phyloP scores from a whole-genome alignment of 2,888 invertebrate genomes.

The Conchocele bisecta region DNA sequence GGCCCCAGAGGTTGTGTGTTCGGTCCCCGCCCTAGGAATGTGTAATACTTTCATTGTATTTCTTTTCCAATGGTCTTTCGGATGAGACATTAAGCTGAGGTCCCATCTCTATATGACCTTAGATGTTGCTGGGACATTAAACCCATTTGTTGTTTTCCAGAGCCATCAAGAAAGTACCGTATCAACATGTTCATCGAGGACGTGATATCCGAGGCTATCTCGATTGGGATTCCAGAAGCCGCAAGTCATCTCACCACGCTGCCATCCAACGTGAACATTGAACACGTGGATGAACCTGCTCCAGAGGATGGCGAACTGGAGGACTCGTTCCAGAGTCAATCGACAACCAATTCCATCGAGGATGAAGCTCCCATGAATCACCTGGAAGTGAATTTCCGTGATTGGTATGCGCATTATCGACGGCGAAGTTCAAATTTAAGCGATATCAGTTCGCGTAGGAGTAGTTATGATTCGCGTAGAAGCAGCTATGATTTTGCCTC shows the following conservation, averaged over 20 bases:
- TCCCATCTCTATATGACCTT: too few relatives aligned
- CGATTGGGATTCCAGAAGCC: slow-evolving; percentile 50
- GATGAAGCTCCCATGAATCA: slow-evolving; percentile 58
- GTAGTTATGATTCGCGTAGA: slow-evolving; percentile 80
- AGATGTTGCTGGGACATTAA: too few relatives aligned
- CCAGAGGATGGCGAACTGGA: slow-evolving; percentile 19
- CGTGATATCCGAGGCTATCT: slow-evolving; percentile 49
- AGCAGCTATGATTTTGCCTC: slow-evolving; percentile 81
- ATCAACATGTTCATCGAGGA: slow-evolving; percentile 51
- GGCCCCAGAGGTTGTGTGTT: slow-evolving; percentile 8
- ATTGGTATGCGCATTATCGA: slow-evolving; percentile 73
- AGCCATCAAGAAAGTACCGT: too few relatives aligned
- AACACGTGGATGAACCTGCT: background rate
- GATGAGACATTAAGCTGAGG: too few relatives aligned
- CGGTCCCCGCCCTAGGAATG: background rate
- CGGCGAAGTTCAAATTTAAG: slow-evolving; percentile 79
- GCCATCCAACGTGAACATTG: slow-evolving; percentile 5
- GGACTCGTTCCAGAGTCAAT: background rate
- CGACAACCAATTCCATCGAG: too few relatives aligned
- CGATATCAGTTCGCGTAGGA: slow-evolving; percentile 84
- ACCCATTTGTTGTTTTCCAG: too few relatives aligned
- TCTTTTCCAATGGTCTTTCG: too few relatives aligned
- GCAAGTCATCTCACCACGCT: background rate
- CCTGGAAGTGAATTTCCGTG: slow-evolving; percentile 70
- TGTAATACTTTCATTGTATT: too few relatives aligned